Base-by-base conservation (phyloP, 2,797 vertebrate species). In the Trachurus trachurus region DNA sequence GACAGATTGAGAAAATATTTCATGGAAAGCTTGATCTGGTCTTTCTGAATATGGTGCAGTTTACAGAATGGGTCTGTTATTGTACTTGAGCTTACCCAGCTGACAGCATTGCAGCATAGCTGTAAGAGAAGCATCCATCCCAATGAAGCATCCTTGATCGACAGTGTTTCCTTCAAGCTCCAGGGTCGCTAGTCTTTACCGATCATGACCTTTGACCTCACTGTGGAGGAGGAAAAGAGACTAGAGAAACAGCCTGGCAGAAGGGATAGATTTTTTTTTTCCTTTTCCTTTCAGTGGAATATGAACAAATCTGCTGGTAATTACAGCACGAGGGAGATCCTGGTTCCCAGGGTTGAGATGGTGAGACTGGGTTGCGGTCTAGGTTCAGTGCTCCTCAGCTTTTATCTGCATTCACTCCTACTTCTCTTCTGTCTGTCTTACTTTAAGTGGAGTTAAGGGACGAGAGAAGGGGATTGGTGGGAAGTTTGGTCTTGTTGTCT, bases 401-500 rank as follows among this genome's bases (percentile, higher is more conserved):
- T 26, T 42, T 10, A 45, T 60, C 22, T 45, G 15, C 44, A 6
- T 44, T 59, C 6, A 2, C 47, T 60, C 37, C 5, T 39, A n/a
- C 39, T 66, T 26, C n/a, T 42, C 3, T 17, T 47, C 45, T 47
- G 34, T 42, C 40, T 42, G 31, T 50, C 21, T n/a, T 17, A 57
- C 52, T 71, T 78, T 72, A 19, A 29, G n/a, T 19, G 66, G 47
- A 60, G 63, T 26, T 47, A 39, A 21, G 11, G 19, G 13, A 9
- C 1, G 15, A 22, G 29, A 65, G 50, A 70, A 19, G 2, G 15
- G 13, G 34, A 52, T 45, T 49, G 63, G 16, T 73, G 6, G 50
- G 21, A 71, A 66, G 66, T 63, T 66, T 52, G 37, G 21, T 66
- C 76, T 57, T 69, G 56, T 82, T 56, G 65, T 86, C 71, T 84